Base-by-base conservation (phyloP, 2,888 invertebrate species). In the Nymphalis c-album region DNA sequence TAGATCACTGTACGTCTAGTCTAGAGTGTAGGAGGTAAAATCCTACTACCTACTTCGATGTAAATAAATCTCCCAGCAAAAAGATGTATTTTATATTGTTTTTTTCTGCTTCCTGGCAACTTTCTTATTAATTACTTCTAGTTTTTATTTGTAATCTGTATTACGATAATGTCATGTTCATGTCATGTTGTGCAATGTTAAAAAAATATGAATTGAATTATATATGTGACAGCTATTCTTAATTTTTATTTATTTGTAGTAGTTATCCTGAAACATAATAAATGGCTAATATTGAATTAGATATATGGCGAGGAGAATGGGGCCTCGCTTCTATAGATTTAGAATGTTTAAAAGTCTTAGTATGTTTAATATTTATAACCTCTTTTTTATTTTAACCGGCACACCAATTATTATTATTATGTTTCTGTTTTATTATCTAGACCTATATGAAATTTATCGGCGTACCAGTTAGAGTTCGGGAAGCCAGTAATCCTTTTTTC, bases 231-330 rank as follows among this genome's bases (percentile, higher is more conserved):
- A 64, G 50, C 51, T 51, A 10, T 53, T 60, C 35, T 5, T 57
- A 35, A 40, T 40, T 57, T 48, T 13, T 40, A 57, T 40, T 40
- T 40, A 40, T 40, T 57, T 40, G 40, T 31, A 17, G 1, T 31
- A 57, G 5, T 40, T 57, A 57, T 40, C 40, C 18, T 18, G 6
- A 10, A 57, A 40, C 13, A 57, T 3, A 40, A 68, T 69, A 78
- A 76, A 91, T 91, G 91, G 83, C 88, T 78, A 91, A 78, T 77
- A 91, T 92, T 84, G 91, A 94, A 84, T 87, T 97, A 75, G 94
- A 96, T 85, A 95, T 97, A 74, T 97, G 97, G 95, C 94, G 95
- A 80, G 96, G 97, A 22, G 97, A 97, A 85, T 98, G 96, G 95
- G 97, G 97, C 26, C 90, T 98, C 63, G 96, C 97, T 0, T 97